Base-by-base conservation (phyloP, 2,797 vertebrate genomes). In the Chaenodraco wilsoni region DNA sequence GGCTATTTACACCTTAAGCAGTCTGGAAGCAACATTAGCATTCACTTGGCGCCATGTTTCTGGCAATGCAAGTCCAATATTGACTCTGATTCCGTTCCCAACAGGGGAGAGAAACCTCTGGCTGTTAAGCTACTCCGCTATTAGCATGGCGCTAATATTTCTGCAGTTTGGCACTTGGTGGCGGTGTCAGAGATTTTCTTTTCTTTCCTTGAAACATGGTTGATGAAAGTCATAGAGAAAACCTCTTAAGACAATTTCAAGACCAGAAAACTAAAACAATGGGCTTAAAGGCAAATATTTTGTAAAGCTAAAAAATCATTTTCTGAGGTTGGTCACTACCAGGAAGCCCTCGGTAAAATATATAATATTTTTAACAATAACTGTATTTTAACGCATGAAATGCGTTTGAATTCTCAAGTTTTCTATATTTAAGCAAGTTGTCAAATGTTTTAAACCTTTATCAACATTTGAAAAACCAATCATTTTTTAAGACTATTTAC, bases 1-100 rank as follows among this genome's bases (percentile, higher is more conserved):
- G n/a, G 12, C 65, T 74, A 48, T 54, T 74, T 67, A 56, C 66
- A 69, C 44, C 27, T 48, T 56, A 63, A 54, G 37, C 44, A 59
- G 57, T 31, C 45, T 17, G 3, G 4, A 7, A 52, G 3, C 48
- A 52, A 40, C 52, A 16, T 17, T 40, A 27, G 14, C 49, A 54
- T 46, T 72, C 3, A 49, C 51, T 75, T 46, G 12, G 50, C 23
- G 3, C 65, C 15, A 44, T 52, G 19, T 55, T 64, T 69, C 50
- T 66, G 19, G 33, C 14, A 40, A 13, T 62, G 9, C 13, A 59
- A 50, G 23, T 77, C 15, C 23, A 58, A 55, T 19, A 49, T 58
- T 65, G 16, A 16, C 15, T 75, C 8, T 61, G 15, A 43, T 51
- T 65, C 55, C 62, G 33, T 37, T 37, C 33, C 33, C 33, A 37